phyloP scores from a whole-genome alignment of 1,140 invertebrate genomes.

The Ips typographus region DNA sequence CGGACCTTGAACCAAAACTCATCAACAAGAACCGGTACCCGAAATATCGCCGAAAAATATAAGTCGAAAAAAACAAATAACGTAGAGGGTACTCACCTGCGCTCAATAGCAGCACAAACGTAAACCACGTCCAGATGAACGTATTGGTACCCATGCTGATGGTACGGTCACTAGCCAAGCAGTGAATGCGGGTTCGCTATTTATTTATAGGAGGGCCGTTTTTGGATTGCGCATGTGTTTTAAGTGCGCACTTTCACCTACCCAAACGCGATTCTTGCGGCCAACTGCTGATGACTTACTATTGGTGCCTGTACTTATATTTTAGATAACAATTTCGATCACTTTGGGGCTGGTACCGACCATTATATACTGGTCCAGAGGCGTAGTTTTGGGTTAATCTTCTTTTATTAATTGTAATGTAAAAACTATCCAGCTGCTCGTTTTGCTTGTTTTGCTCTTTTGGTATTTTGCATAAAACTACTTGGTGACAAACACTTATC shows the following conservation, averaged over 20 bases:
- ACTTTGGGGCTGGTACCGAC: constrained; percentile 1
- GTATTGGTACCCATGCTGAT: constrained; percentile 48
- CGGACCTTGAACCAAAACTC: not conserved
- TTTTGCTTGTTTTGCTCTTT: too few relatives aligned
- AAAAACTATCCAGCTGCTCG: too few relatives aligned
- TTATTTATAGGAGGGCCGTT: constrained; percentile 51
- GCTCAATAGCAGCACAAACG: constrained; percentile 27
- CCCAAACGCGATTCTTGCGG: constrained; percentile 31
- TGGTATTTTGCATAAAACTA: too few relatives aligned
- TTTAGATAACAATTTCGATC: constrained; percentile 34
- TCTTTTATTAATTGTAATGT: too few relatives aligned
- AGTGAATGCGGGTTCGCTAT: constrained; percentile 47
- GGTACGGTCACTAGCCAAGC: constrained; percentile 52
- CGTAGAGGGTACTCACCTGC: constrained; percentile 45
- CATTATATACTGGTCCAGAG: not conserved
- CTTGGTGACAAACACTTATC: too few relatives aligned
- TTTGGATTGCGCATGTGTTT: constrained; percentile 47
- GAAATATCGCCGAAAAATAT: constrained; percentile 4
- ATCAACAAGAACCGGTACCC: not conserved
- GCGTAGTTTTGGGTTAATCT: not conserved
- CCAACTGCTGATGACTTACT: constrained; percentile 40
- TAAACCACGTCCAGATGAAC: constrained; percentile 49
- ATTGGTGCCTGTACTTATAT: constrained; percentile 52
- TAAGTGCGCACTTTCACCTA: constrained; percentile 46
- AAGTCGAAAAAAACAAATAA: not conserved